Evolutionary conservation across 2,113 vertebrate genomes (phyloP).

Genomic region (Tretioscincus oriximinensis): DNA sequence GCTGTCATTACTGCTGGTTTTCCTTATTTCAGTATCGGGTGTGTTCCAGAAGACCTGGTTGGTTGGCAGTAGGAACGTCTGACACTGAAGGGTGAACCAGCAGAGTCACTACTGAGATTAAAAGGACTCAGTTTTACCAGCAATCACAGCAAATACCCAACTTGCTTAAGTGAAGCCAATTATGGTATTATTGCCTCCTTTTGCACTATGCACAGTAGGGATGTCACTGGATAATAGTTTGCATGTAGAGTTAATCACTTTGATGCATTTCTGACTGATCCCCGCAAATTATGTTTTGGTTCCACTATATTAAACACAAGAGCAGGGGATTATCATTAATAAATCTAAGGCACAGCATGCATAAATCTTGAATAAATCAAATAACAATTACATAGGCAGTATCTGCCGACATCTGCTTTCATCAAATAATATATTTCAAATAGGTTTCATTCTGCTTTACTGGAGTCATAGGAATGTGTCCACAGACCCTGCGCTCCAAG

Average conservation of each 20-base stretch:
- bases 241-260: conserved; percentile 91
- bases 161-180: conserved; percentile 84
- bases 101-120: conserved; percentile 67
- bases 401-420: conserved; percentile 83
- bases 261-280: conserved; percentile 88
- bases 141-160: conserved; percentile 79
- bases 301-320: conserved; percentile 88
- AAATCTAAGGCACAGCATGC: conserved; percentile 85
- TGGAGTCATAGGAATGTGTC: conserved; percentile 68
- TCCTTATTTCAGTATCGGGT: conserved; percentile 18
- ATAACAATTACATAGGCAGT: conserved; percentile 86
- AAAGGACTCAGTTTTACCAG: conserved; percentile 73
- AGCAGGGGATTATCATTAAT: conserved; percentile 87
- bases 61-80: conserved; percentile 33
- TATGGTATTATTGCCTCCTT: conserved; percentile 83
- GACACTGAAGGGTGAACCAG: conserved; percentile 55
- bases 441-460: conserved; percentile 80
- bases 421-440: conserved; percentile 85
- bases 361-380: conserved; percentile 90
- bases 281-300: conserved; percentile 87
- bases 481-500: conserved; percentile 60
- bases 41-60: conserved; percentile 36
- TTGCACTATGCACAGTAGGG: conserved; percentile 83
- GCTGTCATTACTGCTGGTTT: background rate
- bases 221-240: conserved; percentile 85